Evolutionary conservation across 2,888 invertebrate genomes (phyloP).

Genomic region (Tortricodes alternella): DNA sequence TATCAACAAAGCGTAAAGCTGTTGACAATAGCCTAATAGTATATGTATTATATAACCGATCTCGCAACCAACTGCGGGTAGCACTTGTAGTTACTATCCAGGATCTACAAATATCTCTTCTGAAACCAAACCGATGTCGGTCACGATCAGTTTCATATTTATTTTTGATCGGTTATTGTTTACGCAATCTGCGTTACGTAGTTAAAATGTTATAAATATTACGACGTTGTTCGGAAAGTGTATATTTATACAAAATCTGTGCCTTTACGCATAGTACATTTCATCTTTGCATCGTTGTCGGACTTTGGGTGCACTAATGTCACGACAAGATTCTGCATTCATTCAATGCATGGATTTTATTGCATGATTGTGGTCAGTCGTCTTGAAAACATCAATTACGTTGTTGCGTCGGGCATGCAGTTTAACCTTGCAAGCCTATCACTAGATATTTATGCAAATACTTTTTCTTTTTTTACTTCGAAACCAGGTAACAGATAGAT

Average conservation of each 20-base stretch:
- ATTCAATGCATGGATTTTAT: conserved; percentile 55
- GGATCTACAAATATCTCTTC: conserved; percentile 71
- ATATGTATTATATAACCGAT: conserved; percentile 25
- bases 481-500: background rate
- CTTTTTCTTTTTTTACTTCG: background rate
- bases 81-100: conserved; percentile 49
- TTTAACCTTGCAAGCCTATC: conserved; percentile 13
- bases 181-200: conserved; percentile 35
- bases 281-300: too few species aligned
- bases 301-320: too few species aligned
- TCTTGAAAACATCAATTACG: conserved; percentile 58
- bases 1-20: conserved; percentile 6
- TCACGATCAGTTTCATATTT: conserved; percentile 57
- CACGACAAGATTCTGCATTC: background rate
- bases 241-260: too few species aligned
- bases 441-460: conserved; percentile 6
- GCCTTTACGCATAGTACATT: too few species aligned
- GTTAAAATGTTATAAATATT: background rate
- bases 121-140: conserved; percentile 59
- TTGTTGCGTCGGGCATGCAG: conserved; percentile 43
- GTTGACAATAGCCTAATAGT: too few species aligned
- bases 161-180: conserved; percentile 48
- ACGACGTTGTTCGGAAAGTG: background rate
- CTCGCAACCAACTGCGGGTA: conserved; percentile 48
- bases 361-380: conserved; percentile 60